phyloP scores from a whole-genome alignment of 2,888 invertebrate species.

The Tineola bisselliella region DNA sequence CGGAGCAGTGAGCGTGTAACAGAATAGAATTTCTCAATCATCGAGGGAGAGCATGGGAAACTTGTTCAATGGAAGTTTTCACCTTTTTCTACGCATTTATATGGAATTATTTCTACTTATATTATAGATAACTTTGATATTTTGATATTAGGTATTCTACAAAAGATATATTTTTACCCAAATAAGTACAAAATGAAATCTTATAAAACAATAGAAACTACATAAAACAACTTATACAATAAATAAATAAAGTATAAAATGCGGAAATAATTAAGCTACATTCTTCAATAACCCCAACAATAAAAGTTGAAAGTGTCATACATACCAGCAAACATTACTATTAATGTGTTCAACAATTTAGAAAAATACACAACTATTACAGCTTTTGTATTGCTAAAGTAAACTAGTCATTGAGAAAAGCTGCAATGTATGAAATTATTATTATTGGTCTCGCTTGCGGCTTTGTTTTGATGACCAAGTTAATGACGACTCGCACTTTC shows the following conservation, averaged over 20 bases:
- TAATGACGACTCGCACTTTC: constrained; percentile 3
- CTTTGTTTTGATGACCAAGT: not conserved
- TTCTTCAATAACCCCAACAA: not conserved
- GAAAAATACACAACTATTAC: not conserved
- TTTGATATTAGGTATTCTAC: too few relatives aligned
- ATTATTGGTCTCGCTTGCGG: not conserved
- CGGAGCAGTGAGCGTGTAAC: not conserved
- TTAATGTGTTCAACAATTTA: too few relatives aligned
- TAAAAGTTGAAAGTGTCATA: constrained; percentile 2
- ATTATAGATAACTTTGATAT: not conserved
- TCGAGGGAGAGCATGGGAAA: constrained; percentile 10
- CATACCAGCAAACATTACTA: not conserved
- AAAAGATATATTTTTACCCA: too few relatives aligned
- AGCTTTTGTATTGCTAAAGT: not conserved
- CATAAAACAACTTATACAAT: too few relatives aligned
- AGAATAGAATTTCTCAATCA: constrained; percentile 7
- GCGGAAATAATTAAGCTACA: not conserved
- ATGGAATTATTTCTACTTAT: not conserved
- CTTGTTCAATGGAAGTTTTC: not conserved
- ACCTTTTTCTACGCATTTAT: constrained; percentile 4
- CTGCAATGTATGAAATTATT: not conserved
- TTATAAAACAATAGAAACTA: too few relatives aligned
- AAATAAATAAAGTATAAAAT: not conserved
- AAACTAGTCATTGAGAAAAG: not conserved
- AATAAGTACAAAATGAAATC: too few relatives aligned